Base-by-base conservation (phyloP, 1,140 invertebrate species). In the Bombus superbus region DNA sequence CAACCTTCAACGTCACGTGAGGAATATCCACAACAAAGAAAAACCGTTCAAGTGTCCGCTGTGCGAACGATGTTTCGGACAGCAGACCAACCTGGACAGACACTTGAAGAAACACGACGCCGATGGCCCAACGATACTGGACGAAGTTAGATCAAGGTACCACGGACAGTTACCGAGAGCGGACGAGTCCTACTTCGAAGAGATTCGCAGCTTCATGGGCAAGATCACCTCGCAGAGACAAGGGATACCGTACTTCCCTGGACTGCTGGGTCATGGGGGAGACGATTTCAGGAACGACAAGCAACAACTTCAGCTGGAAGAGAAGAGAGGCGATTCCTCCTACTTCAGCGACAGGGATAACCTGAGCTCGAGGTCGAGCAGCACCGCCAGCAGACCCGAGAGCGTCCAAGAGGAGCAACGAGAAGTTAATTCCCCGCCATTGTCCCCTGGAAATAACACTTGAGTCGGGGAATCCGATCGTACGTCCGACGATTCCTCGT, bases 1-100 rank as follows among this genome's bases (percentile, higher is more conserved):
- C 73, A 99, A 99, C 93, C 96, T 99, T 47, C 99, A 99, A 95
- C 97, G 99, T 76, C 99, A 99, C 95, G 99, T 99, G 35, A 96
- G 99, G 57, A 99, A 99, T 94, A 99, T 99, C 89, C 99, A 99
- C 95, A 99, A 99, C 95, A 99, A 99, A 94, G 98, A 98, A 94
- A 97, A 98, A 86, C 98, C 98, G 32, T 98, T 98, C 95, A 97
- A 98, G 92, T 98, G 97, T 94, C 97, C 97, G 83, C 96, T 98
- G 53, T 98, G 97, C 92, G 97, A 98, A 93, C 96, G 98, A 73
- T 99, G 99, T 94, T 99, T 99, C 94, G 99, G 99, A 1, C 99
- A 99, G 95, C 99, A 99, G 95, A 99, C 99, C 3, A 99, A 99
- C 95, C 96, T 99, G 57, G 99, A 99, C 95, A 96, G 99, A 85